Evolutionary conservation across 2,113 vertebrate species (phyloP), one percentile per base, ranked within the genome.

Genomic region (Eidolon helvum): DNA sequence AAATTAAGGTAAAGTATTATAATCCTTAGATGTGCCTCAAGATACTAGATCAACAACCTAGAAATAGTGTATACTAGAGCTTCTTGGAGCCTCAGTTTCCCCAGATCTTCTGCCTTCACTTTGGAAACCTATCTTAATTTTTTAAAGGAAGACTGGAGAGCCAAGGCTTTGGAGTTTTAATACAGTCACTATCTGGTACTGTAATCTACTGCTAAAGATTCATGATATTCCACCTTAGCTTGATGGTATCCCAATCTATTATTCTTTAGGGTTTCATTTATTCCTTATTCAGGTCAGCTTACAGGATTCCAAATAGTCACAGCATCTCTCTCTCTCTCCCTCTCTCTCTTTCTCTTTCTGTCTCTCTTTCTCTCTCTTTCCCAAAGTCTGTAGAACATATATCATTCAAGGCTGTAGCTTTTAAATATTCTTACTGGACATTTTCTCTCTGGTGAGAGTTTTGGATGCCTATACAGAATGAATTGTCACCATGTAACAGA

Each of bases 231-330:
- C 43, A 77, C 7, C 26, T 19, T 19, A 26, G 28, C 18, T 63
- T 43, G 26, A 57, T 40, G 35, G 24, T 50, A 55, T 57, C 66
- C 33, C 66, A 63, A 38, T 50, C 33, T 50, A 10, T 84, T 40
- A 9, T 9, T 83, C 10, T 38, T 63, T 21, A 50, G 75, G 26
- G 38, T 45, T 85, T 90, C 28, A n/a, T 40, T 66, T n/a, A 53
- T 53, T 45, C 28, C 28, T 92, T 40, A 66, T 85, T 85, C 10
- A 59, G 21, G 15, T 3, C 33, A 55, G 4, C 10, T 59, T 77
- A 26, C 2, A 40, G 19, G 26, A 59, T 1, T 3, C 3, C 26
- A 59, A 0, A 30, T 43, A 24, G 3, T 53, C 30, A 38, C 5
- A 22, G 48, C 45, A 5, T 16, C 40, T 43, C 40, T 74, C 40